Evolutionary conservation across 2,888 invertebrate species (phyloP).

Genomic region (Rhamphomyia laevipes): DNA sequence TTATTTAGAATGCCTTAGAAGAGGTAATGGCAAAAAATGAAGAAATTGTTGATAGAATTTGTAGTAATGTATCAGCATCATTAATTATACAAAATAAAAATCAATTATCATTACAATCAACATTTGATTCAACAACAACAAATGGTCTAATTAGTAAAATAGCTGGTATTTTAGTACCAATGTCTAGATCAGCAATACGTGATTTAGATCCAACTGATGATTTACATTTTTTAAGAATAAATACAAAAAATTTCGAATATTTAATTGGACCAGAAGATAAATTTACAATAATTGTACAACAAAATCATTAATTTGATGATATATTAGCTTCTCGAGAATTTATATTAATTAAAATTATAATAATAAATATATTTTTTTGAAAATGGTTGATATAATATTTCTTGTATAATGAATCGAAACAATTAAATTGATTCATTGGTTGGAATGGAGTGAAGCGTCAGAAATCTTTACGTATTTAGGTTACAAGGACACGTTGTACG

Average conservation of each 20-base stretch:
- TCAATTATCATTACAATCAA: slow-evolving; percentile 22
- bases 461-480: no score
- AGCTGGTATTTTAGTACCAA: slow-evolving; percentile 20
- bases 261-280: slow-evolving; percentile 28
- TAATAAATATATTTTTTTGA: no score
- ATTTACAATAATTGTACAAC: slow-evolving; percentile 31
- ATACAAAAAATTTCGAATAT: slow-evolving; percentile 30
- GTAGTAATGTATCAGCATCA: slow-evolving; percentile 21
- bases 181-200: slow-evolving; percentile 17
- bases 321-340: no score
- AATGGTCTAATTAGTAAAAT: slow-evolving; percentile 26
- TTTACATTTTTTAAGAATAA: slow-evolving; percentile 28
- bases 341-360: no score
- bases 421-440: no score
- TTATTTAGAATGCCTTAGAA: slow-evolving; percentile 18
- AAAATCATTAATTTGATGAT: slow-evolving; percentile 19
- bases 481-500: no score
- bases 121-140: slow-evolving; percentile 30
- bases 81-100: slow-evolving; percentile 26
- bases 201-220: slow-evolving; percentile 31
- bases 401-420: no score
- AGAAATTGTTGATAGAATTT: slow-evolving; percentile 26
- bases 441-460: no score
- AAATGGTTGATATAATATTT: no score
- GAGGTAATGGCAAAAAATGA: slow-evolving; percentile 22